phyloP scores from a whole-genome alignment of 2,888 invertebrate species.

The Andrena minutula region DNA sequence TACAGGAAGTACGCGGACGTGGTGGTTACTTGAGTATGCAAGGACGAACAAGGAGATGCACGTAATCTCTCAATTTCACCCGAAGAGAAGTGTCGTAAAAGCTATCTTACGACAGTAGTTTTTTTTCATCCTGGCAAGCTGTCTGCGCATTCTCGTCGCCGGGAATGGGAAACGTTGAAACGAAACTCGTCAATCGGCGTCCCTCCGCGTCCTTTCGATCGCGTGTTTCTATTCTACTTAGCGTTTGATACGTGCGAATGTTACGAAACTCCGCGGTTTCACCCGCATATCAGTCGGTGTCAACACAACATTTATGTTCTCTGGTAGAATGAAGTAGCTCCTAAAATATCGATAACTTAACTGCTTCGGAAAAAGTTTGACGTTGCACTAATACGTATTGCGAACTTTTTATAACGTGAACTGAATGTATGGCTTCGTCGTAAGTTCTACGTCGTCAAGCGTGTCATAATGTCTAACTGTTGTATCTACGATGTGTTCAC shows the following conservation, averaged over 20 bases:
- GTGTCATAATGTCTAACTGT: no score
- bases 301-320: conserved; percentile 30
- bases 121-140: conserved; percentile 18
- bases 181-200: conserved; percentile 67
- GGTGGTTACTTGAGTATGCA: conserved; percentile 34
- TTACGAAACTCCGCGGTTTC: conserved; percentile 49
- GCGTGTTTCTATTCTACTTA: conserved; percentile 56
- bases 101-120: conserved; percentile 51
- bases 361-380: background rate
- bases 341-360: background rate
- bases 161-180: conserved; percentile 64
- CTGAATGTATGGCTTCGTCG: no score
- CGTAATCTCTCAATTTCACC: conserved; percentile 71
- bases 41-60: conserved; percentile 69
- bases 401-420: no score
- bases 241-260: conserved; percentile 39
- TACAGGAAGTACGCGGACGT: conserved; percentile 54
- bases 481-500: no score
- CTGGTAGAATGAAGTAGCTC: conserved; percentile 4
- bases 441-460: no score
- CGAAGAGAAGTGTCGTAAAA: conserved; percentile 49
- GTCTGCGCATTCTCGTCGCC: conserved; percentile 48
- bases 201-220: conserved; percentile 42
- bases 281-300: conserved; percentile 29
- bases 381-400: background rate